phyloP scores from a whole-genome alignment of 1,140 invertebrate species.

The Yoshiicerus persimilis region DNA sequence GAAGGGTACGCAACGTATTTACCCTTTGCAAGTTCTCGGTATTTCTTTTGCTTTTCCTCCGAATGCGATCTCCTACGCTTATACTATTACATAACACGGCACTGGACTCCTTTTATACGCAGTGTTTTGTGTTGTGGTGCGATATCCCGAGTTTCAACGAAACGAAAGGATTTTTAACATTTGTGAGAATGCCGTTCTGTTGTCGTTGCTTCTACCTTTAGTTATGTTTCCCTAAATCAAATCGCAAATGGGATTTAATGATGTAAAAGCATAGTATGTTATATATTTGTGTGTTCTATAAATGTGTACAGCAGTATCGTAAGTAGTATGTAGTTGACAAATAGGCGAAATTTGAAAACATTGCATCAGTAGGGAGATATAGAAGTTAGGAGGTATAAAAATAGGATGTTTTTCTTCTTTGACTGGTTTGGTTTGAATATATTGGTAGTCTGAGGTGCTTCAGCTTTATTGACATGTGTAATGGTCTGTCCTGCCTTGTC shows the following conservation, averaged over 20 bases:
- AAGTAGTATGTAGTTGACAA: too few relatives aligned
- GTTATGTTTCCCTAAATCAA: background rate
- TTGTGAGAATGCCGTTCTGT: background rate
- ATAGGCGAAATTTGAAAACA: too few relatives aligned
- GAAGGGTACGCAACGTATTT: background rate
- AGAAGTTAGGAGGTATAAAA: background rate
- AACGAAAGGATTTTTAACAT: background rate
- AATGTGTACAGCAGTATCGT: too few relatives aligned
- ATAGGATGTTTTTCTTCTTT: background rate
- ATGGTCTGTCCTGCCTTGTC: conserved; percentile 26
- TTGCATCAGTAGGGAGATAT: background rate
- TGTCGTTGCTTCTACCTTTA: background rate
- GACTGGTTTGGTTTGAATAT: background rate
- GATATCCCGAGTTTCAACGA: background rate
- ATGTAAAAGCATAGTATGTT: conserved; percentile 28
- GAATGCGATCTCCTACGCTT: too few relatives aligned
- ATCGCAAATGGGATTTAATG: conserved; percentile 23
- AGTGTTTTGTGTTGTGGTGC: background rate
- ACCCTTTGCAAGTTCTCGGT: background rate
- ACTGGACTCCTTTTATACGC: too few relatives aligned
- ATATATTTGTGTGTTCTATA: too few relatives aligned
- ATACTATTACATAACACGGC: too few relatives aligned
- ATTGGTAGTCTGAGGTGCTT: background rate
- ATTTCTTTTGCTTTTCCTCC: background rate
- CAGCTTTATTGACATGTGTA: conserved; percentile 38